These are phyloP conservation scores for Phataginus tricuspis DNA, from an alignment of 2,797 vertebrate genomes.

Conservation along the genomic window DNA sequence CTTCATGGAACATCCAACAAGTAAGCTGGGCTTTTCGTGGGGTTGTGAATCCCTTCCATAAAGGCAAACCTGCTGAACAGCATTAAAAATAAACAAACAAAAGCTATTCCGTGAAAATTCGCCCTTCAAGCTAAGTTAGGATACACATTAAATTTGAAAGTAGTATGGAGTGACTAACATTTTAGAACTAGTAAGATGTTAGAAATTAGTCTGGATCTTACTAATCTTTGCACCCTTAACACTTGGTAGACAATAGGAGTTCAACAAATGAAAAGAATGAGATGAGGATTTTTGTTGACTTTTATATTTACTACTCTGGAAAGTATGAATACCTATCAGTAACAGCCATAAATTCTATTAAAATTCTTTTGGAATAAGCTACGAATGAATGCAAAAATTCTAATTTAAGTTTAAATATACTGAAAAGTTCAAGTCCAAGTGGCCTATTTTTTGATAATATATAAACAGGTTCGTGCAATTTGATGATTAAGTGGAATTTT, in stretches of 20 bases:
- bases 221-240: background rate
- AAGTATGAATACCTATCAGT: background rate
- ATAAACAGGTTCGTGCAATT: background rate
- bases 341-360: background rate
- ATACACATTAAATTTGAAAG: background rate
- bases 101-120: background rate
- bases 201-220: background rate
- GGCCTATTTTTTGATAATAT: background rate
- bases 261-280: background rate
- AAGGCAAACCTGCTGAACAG: background rate
- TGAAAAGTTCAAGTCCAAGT: background rate
- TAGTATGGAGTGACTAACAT: background rate
- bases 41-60: background rate
- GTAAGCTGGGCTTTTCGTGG: conserved; percentile 85
- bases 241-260: background rate
- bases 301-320: background rate
- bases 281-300: background rate
- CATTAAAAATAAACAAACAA: background rate
- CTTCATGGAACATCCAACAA: conserved; percentile 93
- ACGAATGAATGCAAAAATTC: conserved; percentile 6
- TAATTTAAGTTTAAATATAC: background rate
- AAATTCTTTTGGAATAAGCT: background rate
- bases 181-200: background rate
- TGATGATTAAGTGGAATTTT: background rate
- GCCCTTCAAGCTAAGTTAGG: background rate